phyloP scores from a whole-genome alignment of 2,113 vertebrate genomes.

The Ammospiza nelsoni region DNA sequence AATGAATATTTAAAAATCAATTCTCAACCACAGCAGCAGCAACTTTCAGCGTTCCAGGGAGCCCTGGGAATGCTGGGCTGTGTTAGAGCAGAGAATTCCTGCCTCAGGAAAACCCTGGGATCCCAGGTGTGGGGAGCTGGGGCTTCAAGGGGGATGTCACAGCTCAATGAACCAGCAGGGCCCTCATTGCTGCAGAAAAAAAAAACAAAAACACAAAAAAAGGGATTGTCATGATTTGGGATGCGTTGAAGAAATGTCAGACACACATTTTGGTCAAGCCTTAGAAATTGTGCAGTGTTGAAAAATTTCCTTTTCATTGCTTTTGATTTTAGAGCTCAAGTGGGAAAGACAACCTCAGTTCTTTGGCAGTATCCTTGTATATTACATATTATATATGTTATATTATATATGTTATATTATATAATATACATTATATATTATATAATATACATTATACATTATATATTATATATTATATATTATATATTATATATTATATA shows the following conservation, averaged over 20 bases:
- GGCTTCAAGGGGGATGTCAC: too few species aligned
- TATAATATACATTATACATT: too few species aligned
- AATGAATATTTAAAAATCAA: neutral
- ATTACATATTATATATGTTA: too few species aligned
- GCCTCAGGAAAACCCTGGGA: neutral
- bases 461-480: too few species aligned
- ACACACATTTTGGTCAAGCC: accelerated
- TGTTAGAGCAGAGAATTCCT: neutral
- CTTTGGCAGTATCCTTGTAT: too few species aligned
- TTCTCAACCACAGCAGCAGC: neutral
- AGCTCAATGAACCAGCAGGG: accelerated
- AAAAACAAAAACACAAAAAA: neutral
- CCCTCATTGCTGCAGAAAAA: neutral
- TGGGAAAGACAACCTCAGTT: neutral
- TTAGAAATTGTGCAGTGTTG: neutral
- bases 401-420: too few species aligned
- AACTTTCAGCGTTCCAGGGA: accelerated
- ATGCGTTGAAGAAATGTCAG: neutral
- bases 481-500: too few species aligned
- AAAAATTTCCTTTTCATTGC: neutral
- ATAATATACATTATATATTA: too few species aligned
- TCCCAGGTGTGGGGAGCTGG: neutral
- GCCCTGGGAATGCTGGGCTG: neutral
- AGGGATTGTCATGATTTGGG: neutral
- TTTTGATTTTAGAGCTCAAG: neutral